These are phyloP conservation scores for Labeo rohita DNA, from an alignment of 2,113 vertebrate species.

Conservation along the genomic window DNA sequence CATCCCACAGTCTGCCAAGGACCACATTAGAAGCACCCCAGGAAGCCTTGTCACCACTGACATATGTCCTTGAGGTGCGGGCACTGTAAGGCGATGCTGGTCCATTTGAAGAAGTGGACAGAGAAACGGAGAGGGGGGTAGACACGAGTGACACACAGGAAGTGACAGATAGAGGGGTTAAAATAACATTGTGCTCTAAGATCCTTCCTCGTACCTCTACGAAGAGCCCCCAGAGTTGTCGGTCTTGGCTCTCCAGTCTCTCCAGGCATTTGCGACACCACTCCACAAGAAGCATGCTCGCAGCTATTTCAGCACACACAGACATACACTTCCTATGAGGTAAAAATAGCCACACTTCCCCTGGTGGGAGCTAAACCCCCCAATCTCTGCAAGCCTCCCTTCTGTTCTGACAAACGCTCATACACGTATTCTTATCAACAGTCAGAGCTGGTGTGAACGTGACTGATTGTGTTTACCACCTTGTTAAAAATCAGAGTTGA, in stretches of 20 bases:
- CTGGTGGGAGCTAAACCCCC: conserved; percentile 39
- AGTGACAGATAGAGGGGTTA: conserved; percentile 58
- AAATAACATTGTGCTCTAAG: conserved; percentile 65
- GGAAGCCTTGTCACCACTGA: conserved; percentile 9
- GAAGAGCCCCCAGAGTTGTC: conserved; percentile 18
- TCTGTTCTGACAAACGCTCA: not conserved
- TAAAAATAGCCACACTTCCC: conserved; percentile 57
- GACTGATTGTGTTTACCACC: not conserved
- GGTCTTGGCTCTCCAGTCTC: conserved; percentile 63
- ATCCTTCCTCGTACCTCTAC: conserved; percentile 41
- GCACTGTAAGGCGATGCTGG: conserved; percentile 15
- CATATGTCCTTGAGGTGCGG: conserved; percentile 12
- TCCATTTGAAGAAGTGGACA: conserved; percentile 12
- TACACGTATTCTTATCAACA: not conserved
- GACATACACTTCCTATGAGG: conserved; percentile 50
- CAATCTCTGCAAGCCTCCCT: conserved; percentile 27
- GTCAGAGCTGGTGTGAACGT: not conserved
- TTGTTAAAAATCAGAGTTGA: not conserved
- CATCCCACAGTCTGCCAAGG: conserved; percentile 2
- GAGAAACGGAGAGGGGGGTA: not conserved
- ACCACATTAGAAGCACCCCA: conserved; percentile 3
- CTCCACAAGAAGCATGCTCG: conserved; percentile 68
- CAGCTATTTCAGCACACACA: conserved; percentile 69
- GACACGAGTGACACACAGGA: conserved; percentile 15
- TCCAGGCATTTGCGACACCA: conserved; percentile 70